phyloP scores from a whole-genome alignment of 2,888 invertebrate genomes.

The Drosophila atripex region DNA sequence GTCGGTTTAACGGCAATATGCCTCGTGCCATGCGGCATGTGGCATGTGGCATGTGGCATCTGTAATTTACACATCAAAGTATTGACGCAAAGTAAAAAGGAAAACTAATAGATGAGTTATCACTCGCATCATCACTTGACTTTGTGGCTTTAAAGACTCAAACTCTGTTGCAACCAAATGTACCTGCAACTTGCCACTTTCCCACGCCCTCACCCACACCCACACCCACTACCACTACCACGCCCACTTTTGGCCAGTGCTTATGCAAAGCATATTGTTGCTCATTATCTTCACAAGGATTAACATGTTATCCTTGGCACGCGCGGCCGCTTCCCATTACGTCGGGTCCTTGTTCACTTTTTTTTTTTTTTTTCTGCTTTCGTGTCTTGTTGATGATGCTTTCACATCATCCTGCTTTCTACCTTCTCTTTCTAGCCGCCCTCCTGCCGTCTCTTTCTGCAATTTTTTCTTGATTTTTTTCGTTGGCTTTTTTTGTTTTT shows the following conservation, averaged over 20 bases:
- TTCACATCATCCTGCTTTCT: neutral
- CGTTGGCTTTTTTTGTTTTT: slow-evolving; percentile 5
- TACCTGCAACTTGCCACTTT: slow-evolving; percentile 50
- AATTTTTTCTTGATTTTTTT: neutral
- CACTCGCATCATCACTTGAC: neutral
- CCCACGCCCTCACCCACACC: slow-evolving; percentile 7
- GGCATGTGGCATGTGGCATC: neutral
- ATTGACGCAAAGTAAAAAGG: no score
- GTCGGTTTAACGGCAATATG: neutral
- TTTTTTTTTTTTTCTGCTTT: neutral
- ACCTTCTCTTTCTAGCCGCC: neutral
- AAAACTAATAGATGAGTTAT: neutral
- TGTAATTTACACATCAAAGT: neutral
- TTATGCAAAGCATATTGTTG: slow-evolving; percentile 64
- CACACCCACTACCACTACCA: slow-evolving; percentile 6
- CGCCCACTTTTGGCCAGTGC: slow-evolving; percentile 15
- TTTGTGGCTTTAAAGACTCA: neutral
- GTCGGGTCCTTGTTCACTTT: slow-evolving; percentile 14
- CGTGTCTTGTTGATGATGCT: neutral
- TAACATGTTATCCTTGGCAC: slow-evolving; percentile 74
- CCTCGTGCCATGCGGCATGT: no score
- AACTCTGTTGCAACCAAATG: slow-evolving; percentile 15
- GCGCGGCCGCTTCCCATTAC: slow-evolving; percentile 57
- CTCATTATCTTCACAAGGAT: slow-evolving; percentile 73
- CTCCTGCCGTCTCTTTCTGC: neutral